These are phyloP conservation scores for Periplaneta americana DNA, from an alignment of 1,140 invertebrate species.

Conservation along the genomic window DNA sequence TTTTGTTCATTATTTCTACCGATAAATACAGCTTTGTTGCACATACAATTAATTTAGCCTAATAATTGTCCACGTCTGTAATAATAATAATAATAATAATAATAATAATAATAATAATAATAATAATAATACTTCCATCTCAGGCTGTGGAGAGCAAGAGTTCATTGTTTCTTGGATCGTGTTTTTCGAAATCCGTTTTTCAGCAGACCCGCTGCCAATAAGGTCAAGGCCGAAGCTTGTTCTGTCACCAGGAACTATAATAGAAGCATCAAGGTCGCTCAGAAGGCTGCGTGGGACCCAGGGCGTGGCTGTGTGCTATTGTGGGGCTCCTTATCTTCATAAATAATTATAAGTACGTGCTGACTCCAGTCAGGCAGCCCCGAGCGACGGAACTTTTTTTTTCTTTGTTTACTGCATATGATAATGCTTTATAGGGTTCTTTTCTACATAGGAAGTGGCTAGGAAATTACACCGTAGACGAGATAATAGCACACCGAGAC, in stretches of 20 bases:
- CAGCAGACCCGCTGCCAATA: not conserved
- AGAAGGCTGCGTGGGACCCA: not conserved
- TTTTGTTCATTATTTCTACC: too few species aligned
- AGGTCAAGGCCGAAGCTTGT: not conserved
- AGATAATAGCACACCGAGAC: not conserved
- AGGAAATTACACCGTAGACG: not conserved
- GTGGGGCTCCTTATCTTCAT: not conserved
- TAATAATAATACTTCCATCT: too few species aligned
- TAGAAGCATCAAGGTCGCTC: not conserved
- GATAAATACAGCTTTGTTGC: too few species aligned
- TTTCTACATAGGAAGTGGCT: not conserved
- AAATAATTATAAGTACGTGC: not conserved
- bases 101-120: too few species aligned
- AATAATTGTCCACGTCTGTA: too few species aligned
- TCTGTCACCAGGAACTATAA: not conserved
- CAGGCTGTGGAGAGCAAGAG: too few species aligned
- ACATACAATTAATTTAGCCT: too few species aligned
- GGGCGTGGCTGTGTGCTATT: not conserved
- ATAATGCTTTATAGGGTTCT: not conserved
- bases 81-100: too few species aligned
- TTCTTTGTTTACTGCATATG: not conserved
- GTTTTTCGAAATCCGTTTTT: not conserved
- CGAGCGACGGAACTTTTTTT: not conserved
- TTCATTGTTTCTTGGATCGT: too few species aligned
- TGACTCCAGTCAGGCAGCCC: not conserved